Evolutionary conservation across 2,888 invertebrate species (phyloP).

Genomic region (Sisyra terminalis): DNA sequence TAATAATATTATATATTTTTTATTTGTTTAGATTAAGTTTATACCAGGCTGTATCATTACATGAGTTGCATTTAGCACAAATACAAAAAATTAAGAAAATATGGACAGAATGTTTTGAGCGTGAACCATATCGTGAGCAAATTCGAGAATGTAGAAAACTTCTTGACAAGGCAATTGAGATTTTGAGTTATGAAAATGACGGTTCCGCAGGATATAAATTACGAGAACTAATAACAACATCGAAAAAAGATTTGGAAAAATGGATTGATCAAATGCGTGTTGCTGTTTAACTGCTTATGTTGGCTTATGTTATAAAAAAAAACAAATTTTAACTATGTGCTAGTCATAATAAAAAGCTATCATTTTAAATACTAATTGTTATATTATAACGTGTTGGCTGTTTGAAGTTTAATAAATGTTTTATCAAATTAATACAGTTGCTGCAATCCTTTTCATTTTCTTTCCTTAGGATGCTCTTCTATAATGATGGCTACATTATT

Average conservation of each 20-base stretch:
- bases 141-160: slow-evolving; percentile 21
- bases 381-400: neutral
- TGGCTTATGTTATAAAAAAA: too few species aligned
- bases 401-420: neutral
- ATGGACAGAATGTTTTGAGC: slow-evolving; percentile 19
- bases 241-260: slow-evolving; percentile 30
- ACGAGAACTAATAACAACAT: slow-evolving; percentile 28
- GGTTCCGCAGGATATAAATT: slow-evolving; percentile 38
- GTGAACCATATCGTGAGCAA: slow-evolving; percentile 19
- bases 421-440: too few species aligned
- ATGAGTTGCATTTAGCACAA: slow-evolving; percentile 47
- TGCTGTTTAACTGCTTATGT: slow-evolving; percentile 15
- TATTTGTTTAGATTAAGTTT: slow-evolving; percentile 36
- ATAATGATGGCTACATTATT: too few species aligned
- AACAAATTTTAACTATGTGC: neutral
- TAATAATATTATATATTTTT: neutral
- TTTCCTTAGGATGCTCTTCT: slow-evolving; percentile 12
- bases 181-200: slow-evolving; percentile 33
- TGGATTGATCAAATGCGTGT: slow-evolving; percentile 31
- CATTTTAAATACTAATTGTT: neutral
- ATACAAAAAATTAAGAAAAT: slow-evolving; percentile 30
- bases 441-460: slow-evolving; percentile 5
- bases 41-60: slow-evolving; percentile 60
- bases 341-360: neutral
- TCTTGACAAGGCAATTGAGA: slow-evolving; percentile 28